A percentile compares a stretch with the other conserved stretches of the same genome.
phyloP scores from a whole-genome alignment of 2,888 invertebrate species.

The Incurvaria masculella region DNA sequence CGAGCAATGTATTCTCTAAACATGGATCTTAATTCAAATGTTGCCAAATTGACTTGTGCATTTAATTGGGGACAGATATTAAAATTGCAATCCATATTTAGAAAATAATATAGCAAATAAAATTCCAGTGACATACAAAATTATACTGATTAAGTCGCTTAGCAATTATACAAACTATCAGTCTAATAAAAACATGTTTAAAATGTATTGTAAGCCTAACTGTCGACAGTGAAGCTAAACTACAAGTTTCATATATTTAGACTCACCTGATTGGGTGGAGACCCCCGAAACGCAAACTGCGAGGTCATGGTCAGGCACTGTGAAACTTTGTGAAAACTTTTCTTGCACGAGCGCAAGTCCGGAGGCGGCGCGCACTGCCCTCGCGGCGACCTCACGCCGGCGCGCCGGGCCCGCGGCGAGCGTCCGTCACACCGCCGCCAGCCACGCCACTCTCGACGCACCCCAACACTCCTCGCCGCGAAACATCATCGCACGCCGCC shows the following conservation, averaged over 20 bases:
- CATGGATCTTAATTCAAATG: no score
- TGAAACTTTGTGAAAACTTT: slow-evolving; percentile 17
- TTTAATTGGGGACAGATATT: no score
- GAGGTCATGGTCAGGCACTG: slow-evolving; percentile 46
- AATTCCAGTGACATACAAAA: no score
- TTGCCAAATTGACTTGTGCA: no score
- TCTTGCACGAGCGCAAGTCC: slow-evolving; percentile 28
- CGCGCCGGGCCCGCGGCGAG: not conserved
- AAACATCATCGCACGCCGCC: not conserved
- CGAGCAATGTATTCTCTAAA: no score
- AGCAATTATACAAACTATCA: no score
- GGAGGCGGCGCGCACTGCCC: slow-evolving; percentile 30
- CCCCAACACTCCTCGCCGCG: slow-evolving; percentile 1
- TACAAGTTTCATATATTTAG: not conserved
- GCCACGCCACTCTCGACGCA: not conserved
- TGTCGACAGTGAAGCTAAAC: no score
- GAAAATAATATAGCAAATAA: no score
- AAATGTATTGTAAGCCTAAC: no score
- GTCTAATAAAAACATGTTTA: no score
- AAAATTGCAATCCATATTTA: no score
- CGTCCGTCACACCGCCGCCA: not conserved
- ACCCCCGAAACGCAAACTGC: slow-evolving; percentile 54
- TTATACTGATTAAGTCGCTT: no score
- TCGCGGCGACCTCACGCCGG: not conserved
- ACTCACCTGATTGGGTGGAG: slow-evolving; percentile 52